These are phyloP conservation scores for Chaetodon trifascialis DNA, from an alignment of 2,113 vertebrate species.

Conservation along the genomic window DNA sequence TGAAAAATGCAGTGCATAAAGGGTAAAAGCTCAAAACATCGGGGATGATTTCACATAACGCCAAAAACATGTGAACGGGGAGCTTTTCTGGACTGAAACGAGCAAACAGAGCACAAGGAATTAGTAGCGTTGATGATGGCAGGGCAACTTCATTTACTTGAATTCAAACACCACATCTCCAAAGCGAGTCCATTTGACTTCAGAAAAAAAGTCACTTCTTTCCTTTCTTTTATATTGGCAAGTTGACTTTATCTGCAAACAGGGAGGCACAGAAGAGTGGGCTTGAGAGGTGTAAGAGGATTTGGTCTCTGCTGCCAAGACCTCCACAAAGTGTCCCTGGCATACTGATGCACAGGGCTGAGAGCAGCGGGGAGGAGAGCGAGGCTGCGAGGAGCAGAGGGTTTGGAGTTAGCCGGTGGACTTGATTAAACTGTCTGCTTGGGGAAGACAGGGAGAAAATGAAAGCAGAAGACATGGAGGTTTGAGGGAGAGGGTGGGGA, in stretches of 20 bases:
- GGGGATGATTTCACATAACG: not conserved
- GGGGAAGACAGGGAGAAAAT: slow-evolving; percentile 67
- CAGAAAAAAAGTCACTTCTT: slow-evolving; percentile 45
- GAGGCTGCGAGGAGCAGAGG: slow-evolving; percentile 47
- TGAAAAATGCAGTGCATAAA: not conserved
- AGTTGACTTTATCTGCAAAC: slow-evolving; percentile 68
- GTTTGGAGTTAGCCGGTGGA: slow-evolving; percentile 63
- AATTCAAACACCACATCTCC: slow-evolving; percentile 23
- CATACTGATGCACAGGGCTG: slow-evolving; percentile 69
- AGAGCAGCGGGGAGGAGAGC: slow-evolving; percentile 27
- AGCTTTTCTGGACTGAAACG: not conserved
- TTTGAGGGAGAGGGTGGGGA: slow-evolving; percentile 3
- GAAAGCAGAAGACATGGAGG: slow-evolving; percentile 55
- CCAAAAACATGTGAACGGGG: not conserved
- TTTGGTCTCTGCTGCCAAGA: slow-evolving; percentile 68
- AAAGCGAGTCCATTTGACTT: slow-evolving; percentile 47
- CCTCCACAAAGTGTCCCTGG: slow-evolving; percentile 65
- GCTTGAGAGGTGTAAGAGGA: slow-evolving; percentile 66
- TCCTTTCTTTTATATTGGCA: slow-evolving; percentile 53
- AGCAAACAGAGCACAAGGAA: slow-evolving; percentile 3
- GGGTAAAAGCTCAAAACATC: not conserved
- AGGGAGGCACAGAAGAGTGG: slow-evolving; percentile 54
- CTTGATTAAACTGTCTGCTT: slow-evolving; percentile 81
- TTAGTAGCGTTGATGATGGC: not conserved
- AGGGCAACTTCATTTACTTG: not conserved